A percentile compares a stretch with the other conserved stretches of the same genome.
Evolutionary conservation across 2,113 vertebrate genomes (phyloP).

Genomic region (Xenus cinereus): DNA sequence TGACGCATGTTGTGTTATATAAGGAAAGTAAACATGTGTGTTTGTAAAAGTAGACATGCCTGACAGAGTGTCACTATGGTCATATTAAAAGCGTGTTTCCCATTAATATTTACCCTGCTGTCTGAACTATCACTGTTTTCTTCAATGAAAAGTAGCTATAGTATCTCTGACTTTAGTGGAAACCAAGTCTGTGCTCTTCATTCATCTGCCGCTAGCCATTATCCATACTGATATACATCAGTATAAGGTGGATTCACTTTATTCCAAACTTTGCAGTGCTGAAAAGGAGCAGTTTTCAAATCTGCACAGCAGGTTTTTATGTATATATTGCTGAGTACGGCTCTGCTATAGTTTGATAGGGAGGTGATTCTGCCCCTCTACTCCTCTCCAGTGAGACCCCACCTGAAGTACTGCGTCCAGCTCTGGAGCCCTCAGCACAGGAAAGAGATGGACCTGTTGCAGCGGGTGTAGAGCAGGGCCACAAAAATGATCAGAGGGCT

Average conservation of each 20-base stretch:
- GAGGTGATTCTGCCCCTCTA: background rate
- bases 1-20: background rate
- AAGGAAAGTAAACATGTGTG: background rate
- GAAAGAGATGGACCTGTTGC: background rate
- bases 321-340: rapidly evolving
- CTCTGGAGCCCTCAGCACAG: background rate
- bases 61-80: background rate
- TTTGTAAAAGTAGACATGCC: background rate
- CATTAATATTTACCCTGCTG: background rate
- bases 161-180: background rate
- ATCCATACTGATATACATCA: background rate
- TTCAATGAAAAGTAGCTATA: background rate
- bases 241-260: background rate
- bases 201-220: background rate
- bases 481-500: background rate
- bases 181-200: background rate
- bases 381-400: background rate
- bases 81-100: background rate
- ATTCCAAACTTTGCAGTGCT: background rate
- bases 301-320: background rate
- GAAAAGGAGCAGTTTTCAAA: background rate
- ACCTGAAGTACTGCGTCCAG: background rate
- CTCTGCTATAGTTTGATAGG: background rate
- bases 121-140: background rate
- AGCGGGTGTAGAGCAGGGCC: background rate